A percentile compares a stretch with the other conserved stretches of the same genome.
Evolutionary conservation across 2,888 invertebrate genomes (phyloP).

Genomic region (Idaea straminata): DNA sequence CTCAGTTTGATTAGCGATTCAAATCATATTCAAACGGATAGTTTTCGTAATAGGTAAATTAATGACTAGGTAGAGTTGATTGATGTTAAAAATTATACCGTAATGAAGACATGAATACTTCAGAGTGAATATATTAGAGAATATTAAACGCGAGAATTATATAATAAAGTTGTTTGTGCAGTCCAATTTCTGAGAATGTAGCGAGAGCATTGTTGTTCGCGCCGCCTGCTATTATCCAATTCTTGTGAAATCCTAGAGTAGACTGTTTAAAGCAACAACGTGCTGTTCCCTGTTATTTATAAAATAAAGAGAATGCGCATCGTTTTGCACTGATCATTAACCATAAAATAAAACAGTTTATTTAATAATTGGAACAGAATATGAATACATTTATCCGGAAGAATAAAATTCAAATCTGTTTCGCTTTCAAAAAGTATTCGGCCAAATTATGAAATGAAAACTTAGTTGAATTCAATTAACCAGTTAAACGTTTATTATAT

Average conservation of each 20-base stretch:
- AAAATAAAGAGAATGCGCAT: background rate
- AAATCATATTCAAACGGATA: constrained; percentile 1
- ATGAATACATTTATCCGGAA: too few species aligned
- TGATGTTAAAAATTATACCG: background rate
- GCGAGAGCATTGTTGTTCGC: constrained; percentile 25
- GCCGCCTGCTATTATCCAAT: background rate
- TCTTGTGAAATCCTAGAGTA: constrained; percentile 1
- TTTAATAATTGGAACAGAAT: too few species aligned
- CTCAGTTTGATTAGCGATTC: background rate
- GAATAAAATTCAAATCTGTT: too few species aligned
- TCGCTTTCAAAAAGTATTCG: too few species aligned
- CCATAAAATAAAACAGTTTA: background rate
- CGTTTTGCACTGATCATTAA: constrained; percentile 5
- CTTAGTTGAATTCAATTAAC: constrained; percentile 38
- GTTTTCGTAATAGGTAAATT: constrained; percentile 1
- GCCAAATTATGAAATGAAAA: constrained; percentile 15
- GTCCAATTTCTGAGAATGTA: constrained; percentile 22
- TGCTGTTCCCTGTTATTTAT: background rate
- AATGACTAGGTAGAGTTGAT: background rate
- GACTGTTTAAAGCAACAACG: background rate
- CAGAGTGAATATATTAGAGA: background rate
- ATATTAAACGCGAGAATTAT: background rate
- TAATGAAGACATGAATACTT: constrained; percentile 1
- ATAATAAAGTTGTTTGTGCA: constrained; percentile 9
- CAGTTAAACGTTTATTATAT: constrained; percentile 32